phyloP scores from a whole-genome alignment of 2,113 vertebrate species.

The Laticauda laticaudata region DNA sequence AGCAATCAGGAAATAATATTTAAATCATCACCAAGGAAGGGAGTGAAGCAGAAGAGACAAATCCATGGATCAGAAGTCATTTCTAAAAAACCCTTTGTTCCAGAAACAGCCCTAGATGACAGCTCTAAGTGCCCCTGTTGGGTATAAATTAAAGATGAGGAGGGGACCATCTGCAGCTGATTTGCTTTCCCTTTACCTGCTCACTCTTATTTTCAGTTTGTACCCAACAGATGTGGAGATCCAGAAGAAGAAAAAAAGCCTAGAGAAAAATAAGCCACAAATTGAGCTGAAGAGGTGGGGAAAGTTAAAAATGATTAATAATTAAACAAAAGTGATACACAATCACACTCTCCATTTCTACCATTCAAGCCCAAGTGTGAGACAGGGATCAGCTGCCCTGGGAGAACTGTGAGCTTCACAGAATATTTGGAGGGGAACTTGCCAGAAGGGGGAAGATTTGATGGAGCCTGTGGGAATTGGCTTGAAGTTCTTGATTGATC shows the following conservation, averaged over 20 bases:
- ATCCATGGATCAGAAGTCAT: not conserved
- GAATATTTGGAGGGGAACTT: not conserved
- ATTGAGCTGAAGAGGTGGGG: not conserved
- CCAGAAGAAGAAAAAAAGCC: too few relatives aligned
- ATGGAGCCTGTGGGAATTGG: constrained; percentile 19
- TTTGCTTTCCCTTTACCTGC: not conserved
- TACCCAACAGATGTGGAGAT: constrained; percentile 7
- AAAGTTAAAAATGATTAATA: not conserved
- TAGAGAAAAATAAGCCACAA: not conserved
- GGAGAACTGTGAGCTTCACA: not conserved
- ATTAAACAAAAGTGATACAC: not conserved
- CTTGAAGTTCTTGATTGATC: constrained; percentile 2
- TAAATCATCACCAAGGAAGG: not conserved
- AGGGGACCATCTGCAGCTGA: constrained; percentile 4
- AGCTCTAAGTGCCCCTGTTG: not conserved
- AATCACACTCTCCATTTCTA: not conserved
- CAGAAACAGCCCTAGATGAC: not conserved
- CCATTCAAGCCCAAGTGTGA: not conserved
- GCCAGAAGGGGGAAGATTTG: constrained; percentile 1
- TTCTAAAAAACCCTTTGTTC: not conserved
- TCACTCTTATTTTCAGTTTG: not conserved
- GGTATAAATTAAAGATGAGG: not conserved
- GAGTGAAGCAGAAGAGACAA: not conserved
- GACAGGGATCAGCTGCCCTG: not conserved
- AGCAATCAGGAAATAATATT: not conserved